Evolutionary conservation across 2,113 vertebrate genomes (phyloP), one percentile per base, ranked within the genome.

Genomic region (Cyanistes caeruleus): DNA sequence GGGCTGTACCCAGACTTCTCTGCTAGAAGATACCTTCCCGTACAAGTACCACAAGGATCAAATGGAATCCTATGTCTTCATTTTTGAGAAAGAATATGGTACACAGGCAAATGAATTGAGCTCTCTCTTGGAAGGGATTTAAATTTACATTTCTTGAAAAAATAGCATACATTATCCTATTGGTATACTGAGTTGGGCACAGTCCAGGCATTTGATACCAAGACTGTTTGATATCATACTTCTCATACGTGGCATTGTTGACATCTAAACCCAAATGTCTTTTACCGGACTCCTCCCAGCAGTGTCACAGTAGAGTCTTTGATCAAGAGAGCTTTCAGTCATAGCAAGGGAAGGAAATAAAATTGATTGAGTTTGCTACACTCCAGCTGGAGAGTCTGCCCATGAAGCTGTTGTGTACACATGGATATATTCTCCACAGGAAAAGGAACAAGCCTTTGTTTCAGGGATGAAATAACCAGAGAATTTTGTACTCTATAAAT

Each of bases 381-480:
- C 9, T 37, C 22, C 27, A 25, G 12, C 3, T 60, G 24, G 35
- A 82, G 7, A 9, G 1, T 39, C 49, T 59, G 41, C 9, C 21
- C 13, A 24, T 30, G 0, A 3, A 63, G 39, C 24, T 46, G 4
- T 39, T 19, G 2, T 37, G 24, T 74, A 11, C 27, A 23, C 51
- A 15, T 58, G 4, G 7, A 12, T 13, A 20, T 30, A 15, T 53
- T 23, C 8, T 43, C 41, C 2, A 1, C 10, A 19, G 4, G 6
- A 48, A 69, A 84, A 68, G 5, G 3, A 69, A 3, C 5, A 60
- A 56, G 13, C 15, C 33, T 85, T 90, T 60, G 7, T 75, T 76
- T 90, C 58, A 80, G 53, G 5, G 63, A n/a, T 39, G 31, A 62
- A 11, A n/a, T 89, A 80, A 8, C 11, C 5, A 27, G 25, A 81